Percentiles rank a stretch among this genome's conserved stretches.
Evolutionary conservation across 2,113 vertebrate genomes (phyloP).

Genomic region (Potamarius usumacintae): DNA sequence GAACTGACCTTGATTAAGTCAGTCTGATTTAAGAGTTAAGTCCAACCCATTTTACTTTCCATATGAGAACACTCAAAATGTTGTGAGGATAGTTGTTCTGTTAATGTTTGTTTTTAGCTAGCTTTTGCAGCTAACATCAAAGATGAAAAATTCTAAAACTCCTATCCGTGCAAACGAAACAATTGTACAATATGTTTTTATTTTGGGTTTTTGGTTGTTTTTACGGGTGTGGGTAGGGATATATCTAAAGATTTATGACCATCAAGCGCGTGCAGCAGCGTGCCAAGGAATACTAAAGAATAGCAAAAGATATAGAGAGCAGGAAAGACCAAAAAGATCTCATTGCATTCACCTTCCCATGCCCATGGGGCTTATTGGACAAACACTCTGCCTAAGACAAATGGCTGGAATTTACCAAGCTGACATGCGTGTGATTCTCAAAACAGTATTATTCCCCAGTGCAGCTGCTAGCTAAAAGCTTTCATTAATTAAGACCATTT

Average conservation of each 20-base stretch:
- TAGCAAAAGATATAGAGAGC: conserved; percentile 52
- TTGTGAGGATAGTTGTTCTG: conserved; percentile 54
- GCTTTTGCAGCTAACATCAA: conserved; percentile 86
- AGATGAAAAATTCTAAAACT: conserved; percentile 81
- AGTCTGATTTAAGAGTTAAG: conserved; percentile 34
- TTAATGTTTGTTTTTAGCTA: conserved; percentile 76
- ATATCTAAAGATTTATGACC: conserved; percentile 60
- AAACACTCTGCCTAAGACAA: conserved; percentile 63
- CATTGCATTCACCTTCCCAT: conserved; percentile 54
- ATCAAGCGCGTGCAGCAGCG: conserved; percentile 56
- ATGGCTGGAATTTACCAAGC: conserved; percentile 65
- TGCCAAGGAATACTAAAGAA: conserved; percentile 64
- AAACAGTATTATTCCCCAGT: conserved; percentile 59
- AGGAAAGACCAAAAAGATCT: conserved; percentile 51
- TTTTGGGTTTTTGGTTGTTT: conserved; percentile 40
- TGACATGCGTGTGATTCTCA: conserved; percentile 65
- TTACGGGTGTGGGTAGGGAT: conserved; percentile 59
- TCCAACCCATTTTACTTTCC: conserved; percentile 23
- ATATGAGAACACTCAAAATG: conserved; percentile 42
- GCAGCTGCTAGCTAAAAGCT: conserved; percentile 74
- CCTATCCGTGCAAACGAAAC: conserved; percentile 51
- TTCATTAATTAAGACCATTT: conserved; percentile 70
- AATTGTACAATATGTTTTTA: conserved; percentile 50
- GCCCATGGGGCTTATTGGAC: conserved; percentile 61
- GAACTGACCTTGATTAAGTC: conserved; percentile 15